A percentile compares a stretch with the other conserved stretches of the same genome.
Evolutionary conservation across 30 jellyfish, hydroid and myxozoan genomes (phyloP).

Genomic region (Rhopilema esculentum): DNA sequence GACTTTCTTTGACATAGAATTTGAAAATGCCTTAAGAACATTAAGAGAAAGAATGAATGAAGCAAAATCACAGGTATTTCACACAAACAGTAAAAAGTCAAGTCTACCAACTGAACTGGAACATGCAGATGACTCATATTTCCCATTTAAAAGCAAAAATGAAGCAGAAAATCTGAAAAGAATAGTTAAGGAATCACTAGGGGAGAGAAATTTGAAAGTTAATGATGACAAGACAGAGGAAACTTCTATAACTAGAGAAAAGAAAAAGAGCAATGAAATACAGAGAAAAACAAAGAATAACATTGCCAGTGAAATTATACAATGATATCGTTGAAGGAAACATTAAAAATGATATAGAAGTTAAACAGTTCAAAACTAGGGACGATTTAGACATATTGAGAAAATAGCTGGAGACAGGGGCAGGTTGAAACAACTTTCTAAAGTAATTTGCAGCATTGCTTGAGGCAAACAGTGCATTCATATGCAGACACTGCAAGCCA

Average conservation of each 20-base stretch:
- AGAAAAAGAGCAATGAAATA: not conserved
- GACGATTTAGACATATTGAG: conserved; percentile 20
- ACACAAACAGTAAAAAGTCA: not conserved
- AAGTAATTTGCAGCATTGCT: conserved; percentile 20
- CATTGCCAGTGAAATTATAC: not conserved
- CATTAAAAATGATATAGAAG: conserved; percentile 11
- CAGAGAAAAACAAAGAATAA: not conserved
- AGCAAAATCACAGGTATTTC: no score
- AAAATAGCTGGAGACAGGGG: conserved; percentile 32
- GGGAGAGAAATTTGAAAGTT: no score
- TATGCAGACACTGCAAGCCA: no score
- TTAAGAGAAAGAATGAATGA: not conserved
- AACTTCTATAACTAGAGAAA: not conserved
- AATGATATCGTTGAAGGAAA: not conserved
- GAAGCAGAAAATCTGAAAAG: no score
- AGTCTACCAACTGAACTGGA: no score
- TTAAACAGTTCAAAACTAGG: conserved; percentile 14
- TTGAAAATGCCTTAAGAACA: conserved; percentile 15
- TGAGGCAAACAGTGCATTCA: conserved; percentile 25
- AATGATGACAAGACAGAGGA: no score
- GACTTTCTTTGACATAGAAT: conserved; percentile 13
- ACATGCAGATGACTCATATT: no score
- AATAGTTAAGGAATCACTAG: no score
- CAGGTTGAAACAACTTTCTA: conserved; percentile 46
- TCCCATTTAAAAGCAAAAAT: no score